Conservation (phyloP, 2,797 vertebrate genomes). For the Hippopotamyrus pictus region DNA sequence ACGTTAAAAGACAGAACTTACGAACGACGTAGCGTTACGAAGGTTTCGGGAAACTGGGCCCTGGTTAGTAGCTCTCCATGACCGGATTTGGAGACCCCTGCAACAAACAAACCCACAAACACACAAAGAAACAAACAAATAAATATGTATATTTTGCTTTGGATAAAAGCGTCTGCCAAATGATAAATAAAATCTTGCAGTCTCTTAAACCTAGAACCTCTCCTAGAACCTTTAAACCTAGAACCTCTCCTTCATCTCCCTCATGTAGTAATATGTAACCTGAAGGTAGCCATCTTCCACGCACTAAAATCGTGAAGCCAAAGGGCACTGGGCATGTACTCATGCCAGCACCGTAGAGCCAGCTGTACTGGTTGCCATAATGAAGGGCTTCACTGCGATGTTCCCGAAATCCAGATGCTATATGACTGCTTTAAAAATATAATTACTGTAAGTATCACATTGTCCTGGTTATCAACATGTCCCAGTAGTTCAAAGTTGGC, state of each 20-base stretch:
- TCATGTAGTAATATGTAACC: not conserved
- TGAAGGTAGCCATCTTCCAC: not conserved
- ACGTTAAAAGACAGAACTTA: not conserved
- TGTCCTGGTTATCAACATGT: slow-evolving; percentile 11
- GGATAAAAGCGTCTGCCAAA: not conserved
- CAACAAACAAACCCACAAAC: not conserved
- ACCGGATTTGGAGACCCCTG: not conserved
- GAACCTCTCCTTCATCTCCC: not conserved
- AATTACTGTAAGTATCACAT: not conserved
- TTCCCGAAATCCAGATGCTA: not conserved
- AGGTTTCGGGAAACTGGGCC: not conserved
- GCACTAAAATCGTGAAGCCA: not conserved
- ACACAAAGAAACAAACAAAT: not conserved
- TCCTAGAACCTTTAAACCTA: not conserved
- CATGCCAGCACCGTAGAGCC: not conserved
- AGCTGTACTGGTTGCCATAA: not conserved
- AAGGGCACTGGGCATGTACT: not conserved
- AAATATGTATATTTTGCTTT: not conserved
- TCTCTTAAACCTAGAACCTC: not conserved
- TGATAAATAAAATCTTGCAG: not conserved
- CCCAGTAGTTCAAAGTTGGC: not conserved
- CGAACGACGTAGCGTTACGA: not conserved
- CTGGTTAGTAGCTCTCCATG: not conserved
- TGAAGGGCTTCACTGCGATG: not conserved
- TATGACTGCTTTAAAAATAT: not conserved